Base-by-base conservation (phyloP, 2,888 invertebrate genomes). In the Eudasyphora cyanicolor region DNA sequence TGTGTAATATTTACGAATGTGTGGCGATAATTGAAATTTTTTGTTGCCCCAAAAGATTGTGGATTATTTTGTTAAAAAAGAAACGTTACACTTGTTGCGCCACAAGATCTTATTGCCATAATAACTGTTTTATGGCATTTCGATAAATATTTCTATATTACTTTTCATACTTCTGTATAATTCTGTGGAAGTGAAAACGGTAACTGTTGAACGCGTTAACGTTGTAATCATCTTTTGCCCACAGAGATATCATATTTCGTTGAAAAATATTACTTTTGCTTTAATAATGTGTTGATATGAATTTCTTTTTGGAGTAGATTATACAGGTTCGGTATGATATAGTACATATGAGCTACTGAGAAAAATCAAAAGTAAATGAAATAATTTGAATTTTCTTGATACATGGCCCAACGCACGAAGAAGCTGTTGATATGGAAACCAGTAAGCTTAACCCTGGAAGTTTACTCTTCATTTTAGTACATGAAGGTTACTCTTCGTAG, bases 21-120 rank as follows among this genome's bases (percentile, higher is more conserved):
- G 12, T 51, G n/a, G n/a, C n/a, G 67, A 67, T 67, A 67, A 67
- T 67, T 67, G 67, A 42, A 67, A 42, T 24, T 24, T 27, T 12
- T 67, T 42, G 14, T 3, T n/a, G n/a, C n/a, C n/a, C n/a, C n/a
- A 14, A 2, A 24, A 24, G 57, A 57, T 57, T 67, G 12, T 17
- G n/a, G 32, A 1, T 62, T n/a, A 32, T 14, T 29, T 64, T 64
- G 19, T 12, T 54, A 5, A 10, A 10, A 54, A 42, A 35, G 67
- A 42, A 67, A 64, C 38, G 64, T 38, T 38, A 64, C 64, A 64
- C 21, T 38, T 38, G 21, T 12, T 12, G 19, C 17, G 27, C 2
- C 14, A 45, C 45, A n/a, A 24, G 29, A 29, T 21, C 54, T 21
- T 54, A 21, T 21, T 21, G 5, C 29, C 60, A 7, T 60, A 60